A percentile compares a stretch with the other conserved stretches of the same genome.
Evolutionary conservation across 2,113 vertebrate species (phyloP).

Genomic region (Noturus placidus): DNA sequence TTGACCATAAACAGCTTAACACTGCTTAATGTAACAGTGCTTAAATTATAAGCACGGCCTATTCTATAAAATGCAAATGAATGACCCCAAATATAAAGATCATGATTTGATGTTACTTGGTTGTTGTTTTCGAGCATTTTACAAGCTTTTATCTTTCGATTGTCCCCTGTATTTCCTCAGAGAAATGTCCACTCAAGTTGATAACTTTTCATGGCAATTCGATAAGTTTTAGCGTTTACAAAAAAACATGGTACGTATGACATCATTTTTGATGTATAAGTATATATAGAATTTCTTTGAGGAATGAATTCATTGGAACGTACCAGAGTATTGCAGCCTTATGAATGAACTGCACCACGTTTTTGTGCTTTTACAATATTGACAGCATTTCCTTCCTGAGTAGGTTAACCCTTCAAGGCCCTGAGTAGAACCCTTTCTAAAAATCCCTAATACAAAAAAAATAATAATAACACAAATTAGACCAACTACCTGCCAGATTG

Average conservation of each 20-base stretch:
- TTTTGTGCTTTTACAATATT: not conserved
- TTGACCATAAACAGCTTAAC: not conserved
- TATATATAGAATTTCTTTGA: not conserved
- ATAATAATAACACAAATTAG: not conserved
- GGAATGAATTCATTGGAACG: not conserved
- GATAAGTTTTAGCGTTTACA: not conserved
- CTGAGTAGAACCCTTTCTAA: not conserved
- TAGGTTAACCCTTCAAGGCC: not conserved
- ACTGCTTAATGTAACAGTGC: not conserved
- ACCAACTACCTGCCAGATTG: not conserved
- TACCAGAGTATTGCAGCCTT: not conserved
- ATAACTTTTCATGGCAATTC: too few relatives aligned
- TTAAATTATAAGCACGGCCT: not conserved
- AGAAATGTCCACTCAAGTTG: too few relatives aligned
- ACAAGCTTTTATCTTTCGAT: not conserved
- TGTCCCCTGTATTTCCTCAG: too few relatives aligned
- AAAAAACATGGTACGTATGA: too few relatives aligned
- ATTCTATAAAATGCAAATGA: not conserved
- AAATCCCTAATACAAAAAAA: not conserved
- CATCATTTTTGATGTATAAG: too few relatives aligned
- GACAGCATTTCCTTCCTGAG: not conserved
- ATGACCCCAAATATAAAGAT: not conserved
- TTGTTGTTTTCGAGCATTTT: not conserved
- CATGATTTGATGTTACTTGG: not conserved
- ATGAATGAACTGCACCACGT: not conserved